Evolutionary conservation across 2,888 invertebrate species (phyloP), one percentile per base, ranked within the genome.

Genomic region (Nasonovia ribisnigri): DNA sequence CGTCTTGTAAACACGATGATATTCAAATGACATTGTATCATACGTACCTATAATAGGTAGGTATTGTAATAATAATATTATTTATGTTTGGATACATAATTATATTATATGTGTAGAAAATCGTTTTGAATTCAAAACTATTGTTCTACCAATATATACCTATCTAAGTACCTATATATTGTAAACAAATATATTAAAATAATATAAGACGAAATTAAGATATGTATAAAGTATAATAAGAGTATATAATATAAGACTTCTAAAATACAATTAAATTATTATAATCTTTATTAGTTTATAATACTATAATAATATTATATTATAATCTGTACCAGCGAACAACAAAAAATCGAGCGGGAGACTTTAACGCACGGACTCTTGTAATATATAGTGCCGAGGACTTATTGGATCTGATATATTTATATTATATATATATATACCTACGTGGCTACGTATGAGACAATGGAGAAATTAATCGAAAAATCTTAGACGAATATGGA

Each of bases 381-480:
- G 77, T 86, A 43, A 48, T 86, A n/a, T n/a, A n/a, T n/a, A 46
- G 16, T 16, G 6, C 43, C 46, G 46, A 43, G 16, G 5, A 46
- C n/a, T 11, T 88, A 26, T 51, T 54, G 54, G 54, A 54, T 54
- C 10, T 48, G 11, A 84, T 36, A 84, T 5, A n/a, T n/a, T n/a
- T n/a, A 10, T 46, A 87, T n/a, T 20, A 77, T 36, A 57, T 57
- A 57, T 26, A 77, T 36, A 36, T 36, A 36, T 36, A 36, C 29
- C 13, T 10, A 60, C 54, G 46, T 57, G 84, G 10, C 46, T 43
- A 26, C 46, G 3, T 51, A 42, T 8, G 26, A 57, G 4, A 88
- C 88, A 88, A 88, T 88, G 26, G 88, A 42, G 57, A 88, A 57
- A 88, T 88, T 60, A 89, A 89, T 89, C 57, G 43, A 60, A 89